Evolutionary conservation across 1,140 invertebrate genomes (phyloP).

Genomic region (Drosophila repletoides): DNA sequence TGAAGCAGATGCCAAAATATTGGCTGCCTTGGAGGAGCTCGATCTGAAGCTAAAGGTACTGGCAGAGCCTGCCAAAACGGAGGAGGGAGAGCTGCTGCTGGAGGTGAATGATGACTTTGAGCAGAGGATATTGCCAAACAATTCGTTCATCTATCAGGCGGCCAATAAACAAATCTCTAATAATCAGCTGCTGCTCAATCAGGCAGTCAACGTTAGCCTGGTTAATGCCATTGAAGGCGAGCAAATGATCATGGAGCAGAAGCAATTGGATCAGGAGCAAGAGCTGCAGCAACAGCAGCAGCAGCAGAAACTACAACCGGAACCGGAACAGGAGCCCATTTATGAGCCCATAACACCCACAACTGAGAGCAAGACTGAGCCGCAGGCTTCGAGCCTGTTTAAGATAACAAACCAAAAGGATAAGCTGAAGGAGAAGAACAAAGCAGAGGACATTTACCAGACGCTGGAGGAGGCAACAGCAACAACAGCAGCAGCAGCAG

Average conservation of each 20-base stretch:
- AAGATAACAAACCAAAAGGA: conserved; percentile 39
- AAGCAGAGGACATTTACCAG: conserved; percentile 49
- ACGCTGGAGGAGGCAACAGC: conserved; percentile 54
- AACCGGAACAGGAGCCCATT: conserved; percentile 41
- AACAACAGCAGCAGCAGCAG: neutral
- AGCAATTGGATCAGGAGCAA: conserved; percentile 26
- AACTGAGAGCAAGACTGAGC: conserved; percentile 58
- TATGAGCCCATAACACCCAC: conserved; percentile 70
- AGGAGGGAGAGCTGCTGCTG: conserved; percentile 35
- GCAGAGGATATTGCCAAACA: conserved; percentile 69
- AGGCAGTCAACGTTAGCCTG: conserved; percentile 69
- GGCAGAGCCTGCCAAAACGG: conserved; percentile 1
- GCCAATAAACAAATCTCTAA: conserved; percentile 68
- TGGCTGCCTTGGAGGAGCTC: conserved; percentile 63
- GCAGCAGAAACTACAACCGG: neutral
- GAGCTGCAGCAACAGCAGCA: neutral
- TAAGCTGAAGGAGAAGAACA: neutral
- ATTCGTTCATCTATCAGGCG: conserved; percentile 67
- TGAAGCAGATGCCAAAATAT: conserved; percentile 63
- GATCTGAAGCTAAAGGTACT: conserved; percentile 65
- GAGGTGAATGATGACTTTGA: conserved; percentile 65
- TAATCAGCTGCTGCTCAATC: conserved; percentile 64
- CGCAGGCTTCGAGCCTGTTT: conserved; percentile 52
- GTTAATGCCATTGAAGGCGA: conserved; percentile 72
- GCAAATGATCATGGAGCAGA: conserved; percentile 74